Evolutionary conservation across 2,888 invertebrate species (phyloP).

Genomic region (Seira musarum): DNA sequence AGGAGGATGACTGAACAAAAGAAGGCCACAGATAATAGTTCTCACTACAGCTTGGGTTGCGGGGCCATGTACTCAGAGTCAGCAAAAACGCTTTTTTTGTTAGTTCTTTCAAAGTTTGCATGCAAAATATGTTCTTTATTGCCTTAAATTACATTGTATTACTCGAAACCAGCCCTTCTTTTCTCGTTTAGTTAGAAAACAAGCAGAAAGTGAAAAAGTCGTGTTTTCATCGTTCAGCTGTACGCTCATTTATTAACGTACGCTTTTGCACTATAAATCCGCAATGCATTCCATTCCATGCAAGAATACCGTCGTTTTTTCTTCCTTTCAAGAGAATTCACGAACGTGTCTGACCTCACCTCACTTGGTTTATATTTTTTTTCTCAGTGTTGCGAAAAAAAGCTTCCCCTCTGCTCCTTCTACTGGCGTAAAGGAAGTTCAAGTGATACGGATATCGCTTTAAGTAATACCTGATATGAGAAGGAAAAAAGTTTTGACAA

Average conservation of each 20-base stretch:
- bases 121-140: neutral
- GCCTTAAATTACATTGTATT: neutral
- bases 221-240: neutral
- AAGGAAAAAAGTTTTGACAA: too few species aligned
- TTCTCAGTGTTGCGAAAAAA: neutral
- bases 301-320: neutral
- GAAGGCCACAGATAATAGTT: neutral
- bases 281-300: neutral
- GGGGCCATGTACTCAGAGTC: neutral
- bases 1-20: neutral
- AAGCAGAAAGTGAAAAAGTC: neutral
- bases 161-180: neutral
- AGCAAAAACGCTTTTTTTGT: neutral
- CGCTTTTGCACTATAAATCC: neutral
- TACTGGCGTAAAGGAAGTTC: too few species aligned
- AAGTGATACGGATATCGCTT: too few species aligned
- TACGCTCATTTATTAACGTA: neutral
- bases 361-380: conserved; percentile 24
- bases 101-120: neutral
- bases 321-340: neutral
- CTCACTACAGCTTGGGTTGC: neutral
- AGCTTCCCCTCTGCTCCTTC: neutral
- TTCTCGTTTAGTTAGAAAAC: neutral
- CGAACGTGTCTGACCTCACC: conserved; percentile 30
- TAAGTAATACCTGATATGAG: too few species aligned